A percentile compares a stretch with the other conserved stretches of the same genome.
These are phyloP conservation scores for Ormyrus pomaceus DNA, from an alignment of 2,888 invertebrate species.

Conservation along the genomic window DNA sequence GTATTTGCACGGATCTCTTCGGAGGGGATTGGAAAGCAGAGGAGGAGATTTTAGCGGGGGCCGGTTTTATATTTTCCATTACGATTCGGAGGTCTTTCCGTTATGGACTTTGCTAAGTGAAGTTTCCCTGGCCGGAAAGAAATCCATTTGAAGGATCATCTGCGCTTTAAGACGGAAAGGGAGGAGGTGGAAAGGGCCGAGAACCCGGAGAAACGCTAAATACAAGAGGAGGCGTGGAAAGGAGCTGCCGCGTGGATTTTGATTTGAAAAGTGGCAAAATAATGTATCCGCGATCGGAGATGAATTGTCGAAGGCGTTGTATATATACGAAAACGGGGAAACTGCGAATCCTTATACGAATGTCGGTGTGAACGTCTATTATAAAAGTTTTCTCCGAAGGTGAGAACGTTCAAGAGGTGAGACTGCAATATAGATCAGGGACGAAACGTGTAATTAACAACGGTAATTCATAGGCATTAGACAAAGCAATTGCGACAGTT, in stretches of 20 bases:
- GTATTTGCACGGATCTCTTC: background rate
- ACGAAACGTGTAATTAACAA: no score
- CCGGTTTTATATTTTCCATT: constrained; percentile 45
- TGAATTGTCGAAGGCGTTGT: background rate
- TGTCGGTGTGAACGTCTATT: background rate
- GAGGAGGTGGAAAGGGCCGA: constrained; percentile 12
- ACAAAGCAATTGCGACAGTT: no score
- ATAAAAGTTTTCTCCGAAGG: background rate
- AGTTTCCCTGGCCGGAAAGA: background rate
- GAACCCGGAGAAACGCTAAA: background rate
- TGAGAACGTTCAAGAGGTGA: no score
- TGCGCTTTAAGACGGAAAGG: constrained; percentile 2
- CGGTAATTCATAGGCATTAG: no score
- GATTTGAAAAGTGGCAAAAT: background rate
- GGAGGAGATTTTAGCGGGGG: background rate
- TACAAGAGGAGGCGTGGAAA: background rate
- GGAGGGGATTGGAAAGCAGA: background rate
- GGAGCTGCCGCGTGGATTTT: background rate
- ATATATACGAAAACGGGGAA: background rate
- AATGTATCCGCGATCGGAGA: constrained; percentile 38
- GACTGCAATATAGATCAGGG: no score
- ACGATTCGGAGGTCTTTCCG: constrained; percentile 24
- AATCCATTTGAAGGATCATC: constrained; percentile 47
- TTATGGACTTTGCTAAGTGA: background rate
- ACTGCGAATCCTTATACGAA: background rate